Evolutionary conservation across 2,888 invertebrate species (phyloP), one percentile per base, ranked within the genome.

Genomic region (Embidobia sp.): DNA sequence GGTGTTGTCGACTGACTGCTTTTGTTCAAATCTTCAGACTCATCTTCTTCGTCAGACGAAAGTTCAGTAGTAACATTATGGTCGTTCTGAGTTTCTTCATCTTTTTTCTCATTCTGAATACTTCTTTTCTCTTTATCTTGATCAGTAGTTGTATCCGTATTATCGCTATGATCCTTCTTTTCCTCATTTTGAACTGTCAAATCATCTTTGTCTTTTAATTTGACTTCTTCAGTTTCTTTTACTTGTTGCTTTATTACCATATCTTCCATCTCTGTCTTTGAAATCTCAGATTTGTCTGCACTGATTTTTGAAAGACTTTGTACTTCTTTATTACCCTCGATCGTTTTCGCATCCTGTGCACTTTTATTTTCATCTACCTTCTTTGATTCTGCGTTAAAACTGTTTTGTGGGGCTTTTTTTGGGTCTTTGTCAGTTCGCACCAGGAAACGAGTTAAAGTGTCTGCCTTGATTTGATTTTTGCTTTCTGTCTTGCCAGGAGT

Each of bases 401-500:
- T 33, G 11, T 33, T 10, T 10, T 46, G 35, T 35, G 27, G 13
- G 1, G 27, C 18, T 6, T 55, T 49, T 37, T 46, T 46, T 2
- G 15, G 0, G 18, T 48, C 59, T 35, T 42, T 78, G 11, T 77
- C 59, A 26, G 76, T 73, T 49, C 67, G 77, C 13, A 85, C 84
- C 53, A 84, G 69, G 64, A 80, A 81, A 49, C 67, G 72, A 4
- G 77, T 64, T 19, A 82, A 57, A 5, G 42, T 63, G 4, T 77
- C 79, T 0, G 78, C 48, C 18, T 82, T 81, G 6, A 46, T 46
- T 61, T 70, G 44, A 31, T 3, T 22, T 29, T 82, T 81, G 1
- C 5, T 75, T 3, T 84, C 81, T 1, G 40, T 10, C 74, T 80
- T 84, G 18, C 75, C 22, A 22, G 22, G 22, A 22, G 22, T 59